Conservation (phyloP, 2,113 vertebrate species). For the Nannospalax galili region DNA sequence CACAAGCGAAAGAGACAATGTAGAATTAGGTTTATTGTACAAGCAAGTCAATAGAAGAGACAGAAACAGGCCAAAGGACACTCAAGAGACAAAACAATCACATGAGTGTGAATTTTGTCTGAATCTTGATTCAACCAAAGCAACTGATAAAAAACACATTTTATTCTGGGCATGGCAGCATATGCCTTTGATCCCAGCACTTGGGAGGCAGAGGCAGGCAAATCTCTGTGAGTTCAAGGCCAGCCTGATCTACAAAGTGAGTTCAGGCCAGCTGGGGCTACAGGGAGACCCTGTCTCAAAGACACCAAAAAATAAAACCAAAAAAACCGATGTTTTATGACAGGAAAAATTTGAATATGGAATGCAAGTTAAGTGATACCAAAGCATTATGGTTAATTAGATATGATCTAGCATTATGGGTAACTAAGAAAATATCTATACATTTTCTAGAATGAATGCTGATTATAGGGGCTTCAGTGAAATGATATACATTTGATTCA, state of each 20-base stretch:
- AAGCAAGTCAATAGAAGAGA: not conserved
- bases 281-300: no score
- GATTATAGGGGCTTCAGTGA: not conserved
- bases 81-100: not conserved
- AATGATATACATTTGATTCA: not conserved
- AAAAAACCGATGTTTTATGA: not conserved
- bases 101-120: not conserved
- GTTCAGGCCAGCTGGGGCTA: no score
- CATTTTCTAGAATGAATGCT: slow-evolving; percentile 28
- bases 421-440: not conserved
- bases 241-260: no score
- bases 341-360: not conserved
- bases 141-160: not conserved
- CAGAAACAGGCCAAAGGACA: not conserved
- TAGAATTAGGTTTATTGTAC: not conserved
- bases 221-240: no score
- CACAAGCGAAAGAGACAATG: not conserved
- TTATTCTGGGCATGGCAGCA: no score
- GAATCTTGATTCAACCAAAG: not conserved
- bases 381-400: not conserved
- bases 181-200: no score
- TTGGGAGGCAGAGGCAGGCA: no score
- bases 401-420: not conserved
- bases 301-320: no score
- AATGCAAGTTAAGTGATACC: not conserved